A percentile compares a stretch with the other conserved stretches of the same genome.
Conservation (phyloP, 2,113 vertebrate species). For the Mus spicilegus region DNA sequence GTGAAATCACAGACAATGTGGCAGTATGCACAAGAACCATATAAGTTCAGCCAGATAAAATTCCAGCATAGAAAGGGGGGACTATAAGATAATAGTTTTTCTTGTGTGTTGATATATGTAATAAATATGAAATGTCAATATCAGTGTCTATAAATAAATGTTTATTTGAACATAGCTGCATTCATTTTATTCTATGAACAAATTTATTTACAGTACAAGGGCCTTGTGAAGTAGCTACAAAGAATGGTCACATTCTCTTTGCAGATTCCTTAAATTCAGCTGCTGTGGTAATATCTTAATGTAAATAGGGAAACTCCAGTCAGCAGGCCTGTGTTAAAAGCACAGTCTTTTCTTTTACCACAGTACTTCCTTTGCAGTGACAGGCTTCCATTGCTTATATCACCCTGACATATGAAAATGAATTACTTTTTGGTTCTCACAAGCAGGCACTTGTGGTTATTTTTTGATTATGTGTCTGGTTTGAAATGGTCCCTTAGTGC, state of each 20-base stretch:
- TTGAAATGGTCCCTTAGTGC: neutral
- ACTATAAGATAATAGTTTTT: neutral
- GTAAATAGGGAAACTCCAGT: neutral
- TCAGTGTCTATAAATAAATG: neutral
- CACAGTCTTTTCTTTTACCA: neutral
- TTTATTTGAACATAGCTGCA: neutral
- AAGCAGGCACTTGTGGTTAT: neutral
- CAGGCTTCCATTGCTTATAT: neutral
- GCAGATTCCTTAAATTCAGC: neutral
- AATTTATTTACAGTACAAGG: neutral
- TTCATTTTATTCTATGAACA: neutral
- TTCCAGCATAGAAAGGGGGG: neutral
- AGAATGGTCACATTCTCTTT: neutral
- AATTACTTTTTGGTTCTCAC: neutral
- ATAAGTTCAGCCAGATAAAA: neutral
- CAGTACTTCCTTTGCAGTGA: neutral
- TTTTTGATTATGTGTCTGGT: neutral
- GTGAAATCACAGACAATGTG: neutral
- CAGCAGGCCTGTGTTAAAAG: neutral
- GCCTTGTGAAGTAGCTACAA: neutral
- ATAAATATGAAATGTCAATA: conserved; percentile 10
- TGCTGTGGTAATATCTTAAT: neutral
- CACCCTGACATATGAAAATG: too few relatives aligned
- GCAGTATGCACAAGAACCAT: neutral
- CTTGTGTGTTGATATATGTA: neutral